Percentiles rank a stretch among this genome's conserved stretches.
Conservation (phyloP, 2,888 invertebrate species). For the Ophioninae sp. region DNA sequence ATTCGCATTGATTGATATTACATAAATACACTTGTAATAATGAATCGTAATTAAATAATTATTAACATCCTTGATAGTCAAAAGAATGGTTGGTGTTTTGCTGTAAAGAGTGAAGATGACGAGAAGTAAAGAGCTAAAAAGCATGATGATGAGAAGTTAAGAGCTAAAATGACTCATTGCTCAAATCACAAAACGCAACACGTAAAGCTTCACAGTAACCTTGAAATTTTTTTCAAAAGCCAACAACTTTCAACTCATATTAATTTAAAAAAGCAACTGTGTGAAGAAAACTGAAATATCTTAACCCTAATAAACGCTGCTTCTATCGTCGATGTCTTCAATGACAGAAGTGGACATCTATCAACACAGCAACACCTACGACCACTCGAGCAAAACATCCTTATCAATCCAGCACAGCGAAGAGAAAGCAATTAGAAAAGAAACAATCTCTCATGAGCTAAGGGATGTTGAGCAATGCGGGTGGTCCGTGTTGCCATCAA, state of each 20-base stretch:
- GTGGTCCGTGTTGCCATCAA: constrained; percentile 36
- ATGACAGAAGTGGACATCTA: background rate
- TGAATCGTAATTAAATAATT: background rate
- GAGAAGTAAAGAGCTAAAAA: too few relatives aligned
- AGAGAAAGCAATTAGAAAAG: background rate
- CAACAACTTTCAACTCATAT: too few relatives aligned
- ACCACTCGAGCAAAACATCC: background rate
- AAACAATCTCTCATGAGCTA: background rate
- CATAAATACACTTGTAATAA: background rate
- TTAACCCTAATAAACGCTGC: background rate
- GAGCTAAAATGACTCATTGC: too few relatives aligned
- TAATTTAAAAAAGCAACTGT: too few relatives aligned
- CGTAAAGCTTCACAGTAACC: too few relatives aligned
- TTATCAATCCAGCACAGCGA: background rate
- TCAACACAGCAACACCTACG: background rate
- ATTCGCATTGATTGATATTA: background rate
- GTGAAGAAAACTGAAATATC: background rate
- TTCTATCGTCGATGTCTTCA: background rate
- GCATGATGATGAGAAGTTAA: too few relatives aligned
- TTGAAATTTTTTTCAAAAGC: too few relatives aligned
- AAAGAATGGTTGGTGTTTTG: background rate
- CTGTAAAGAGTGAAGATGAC: background rate
- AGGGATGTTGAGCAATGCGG: constrained; percentile 31
- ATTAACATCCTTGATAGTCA: background rate
- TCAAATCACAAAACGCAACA: too few relatives aligned